Conservation (phyloP, 2,888 invertebrate genomes). For the Troilus luridus region DNA sequence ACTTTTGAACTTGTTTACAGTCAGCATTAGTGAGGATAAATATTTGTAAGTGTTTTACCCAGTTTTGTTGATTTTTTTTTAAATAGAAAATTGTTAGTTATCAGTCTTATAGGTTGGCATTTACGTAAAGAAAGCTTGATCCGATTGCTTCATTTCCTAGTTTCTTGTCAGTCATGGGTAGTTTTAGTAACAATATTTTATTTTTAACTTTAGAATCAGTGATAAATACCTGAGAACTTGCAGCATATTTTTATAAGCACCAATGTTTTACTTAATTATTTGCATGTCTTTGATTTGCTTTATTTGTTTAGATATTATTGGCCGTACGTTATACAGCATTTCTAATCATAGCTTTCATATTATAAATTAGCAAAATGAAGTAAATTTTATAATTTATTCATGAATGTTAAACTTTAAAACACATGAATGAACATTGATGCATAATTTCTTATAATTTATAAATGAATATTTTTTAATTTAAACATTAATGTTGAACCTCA, state of each 20-base stretch:
- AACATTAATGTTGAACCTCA: no score
- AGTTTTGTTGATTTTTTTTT: neutral
- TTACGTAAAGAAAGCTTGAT: neutral
- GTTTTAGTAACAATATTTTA: neutral
- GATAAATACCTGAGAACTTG: neutral
- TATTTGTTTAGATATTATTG: neutral
- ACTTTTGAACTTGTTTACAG: conserved; percentile 43
- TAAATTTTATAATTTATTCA: neutral
- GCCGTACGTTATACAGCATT: neutral
- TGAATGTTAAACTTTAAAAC: no score
- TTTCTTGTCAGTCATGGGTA: neutral
- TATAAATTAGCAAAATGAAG: neutral
- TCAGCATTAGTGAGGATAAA: conserved; percentile 48
- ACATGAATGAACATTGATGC: no score
- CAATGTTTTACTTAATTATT: neutral
- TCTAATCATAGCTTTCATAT: neutral
- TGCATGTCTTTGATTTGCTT: neutral
- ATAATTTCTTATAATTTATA: no score
- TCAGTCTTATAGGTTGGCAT: neutral
- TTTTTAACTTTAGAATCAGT: neutral
- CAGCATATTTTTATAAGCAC: neutral
- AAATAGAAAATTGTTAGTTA: neutral
- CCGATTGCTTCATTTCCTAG: neutral
- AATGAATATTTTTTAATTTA: no score
- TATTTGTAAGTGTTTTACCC: conserved; percentile 34